Percentiles rank a stretch among this genome's conserved stretches.
Evolutionary conservation across 2,888 invertebrate species (phyloP).

Genomic region (Euplagia quadripunctaria): DNA sequence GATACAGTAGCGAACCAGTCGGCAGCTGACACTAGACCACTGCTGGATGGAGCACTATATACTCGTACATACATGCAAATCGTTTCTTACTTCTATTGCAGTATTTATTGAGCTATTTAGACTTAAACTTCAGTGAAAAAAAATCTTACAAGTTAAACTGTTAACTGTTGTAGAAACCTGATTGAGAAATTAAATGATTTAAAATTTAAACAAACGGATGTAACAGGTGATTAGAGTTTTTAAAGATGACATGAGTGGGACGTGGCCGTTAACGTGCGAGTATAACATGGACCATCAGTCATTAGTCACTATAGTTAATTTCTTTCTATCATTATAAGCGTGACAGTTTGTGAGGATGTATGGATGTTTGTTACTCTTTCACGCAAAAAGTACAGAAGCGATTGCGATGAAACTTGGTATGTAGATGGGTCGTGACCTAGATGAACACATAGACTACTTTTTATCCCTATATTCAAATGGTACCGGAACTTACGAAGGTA

Average conservation of each 20-base stretch:
- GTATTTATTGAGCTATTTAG: conserved; percentile 66
- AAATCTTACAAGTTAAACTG: conserved; percentile 9
- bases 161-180: background rate
- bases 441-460: too few species aligned
- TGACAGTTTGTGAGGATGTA: too few species aligned
- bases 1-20: conserved; percentile 75
- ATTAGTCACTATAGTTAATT: too few species aligned
- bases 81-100: conserved; percentile 53
- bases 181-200: background rate
- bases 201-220: background rate
- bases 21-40: conserved; percentile 75
- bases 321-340: too few species aligned
- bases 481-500: too few species aligned
- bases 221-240: background rate
- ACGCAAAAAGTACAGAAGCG: too few species aligned
- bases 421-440: too few species aligned
- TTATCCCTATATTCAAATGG: too few species aligned
- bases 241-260: background rate
- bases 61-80: conserved; percentile 70
- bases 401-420: too few species aligned
- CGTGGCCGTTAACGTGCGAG: background rate
- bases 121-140: conserved; percentile 51
- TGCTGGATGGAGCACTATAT: conserved; percentile 73
- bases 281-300: background rate
- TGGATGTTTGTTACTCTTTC: too few species aligned